phyloP scores from a whole-genome alignment of 2,888 invertebrate genomes.

The Tryphoninae sp. region DNA sequence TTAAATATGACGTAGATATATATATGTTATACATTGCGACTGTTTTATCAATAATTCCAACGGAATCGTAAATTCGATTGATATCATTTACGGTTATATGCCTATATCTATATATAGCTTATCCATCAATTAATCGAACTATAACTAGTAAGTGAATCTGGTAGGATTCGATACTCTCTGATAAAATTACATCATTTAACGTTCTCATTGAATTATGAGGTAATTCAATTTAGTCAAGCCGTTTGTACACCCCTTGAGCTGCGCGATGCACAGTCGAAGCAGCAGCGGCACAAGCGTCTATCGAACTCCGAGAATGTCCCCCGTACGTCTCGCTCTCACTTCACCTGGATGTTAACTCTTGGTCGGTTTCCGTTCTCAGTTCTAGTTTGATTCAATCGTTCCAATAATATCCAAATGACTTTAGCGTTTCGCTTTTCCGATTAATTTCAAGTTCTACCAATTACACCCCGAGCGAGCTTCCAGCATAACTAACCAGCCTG shows the following conservation, averaged over 20 bases:
- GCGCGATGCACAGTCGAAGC: slow-evolving; percentile 5
- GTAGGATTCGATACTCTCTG: slow-evolving; percentile 42
- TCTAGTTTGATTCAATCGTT: slow-evolving; percentile 58
- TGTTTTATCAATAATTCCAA: slow-evolving; percentile 44
- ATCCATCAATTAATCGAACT: slow-evolving; percentile 54
- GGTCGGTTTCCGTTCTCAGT: slow-evolving; percentile 54
- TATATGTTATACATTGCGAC: not conserved
- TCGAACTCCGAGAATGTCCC: slow-evolving; percentile 60
- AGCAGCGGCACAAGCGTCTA: slow-evolving; percentile 50
- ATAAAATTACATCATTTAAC: slow-evolving; percentile 64
- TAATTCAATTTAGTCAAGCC: slow-evolving; percentile 62
- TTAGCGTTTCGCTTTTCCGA: slow-evolving; percentile 55
- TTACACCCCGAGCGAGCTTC: slow-evolving; percentile 50
- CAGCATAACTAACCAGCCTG: slow-evolving; percentile 50
- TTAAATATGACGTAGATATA: not conserved
- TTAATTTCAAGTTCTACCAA: slow-evolving; percentile 62
- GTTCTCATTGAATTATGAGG: slow-evolving; percentile 64
- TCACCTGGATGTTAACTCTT: slow-evolving; percentile 54
- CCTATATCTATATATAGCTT: slow-evolving; percentile 18
- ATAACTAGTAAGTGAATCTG: slow-evolving; percentile 60
- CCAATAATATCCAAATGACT: slow-evolving; percentile 65
- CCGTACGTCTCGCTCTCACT: slow-evolving; percentile 6
- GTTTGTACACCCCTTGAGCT: slow-evolving; percentile 59
- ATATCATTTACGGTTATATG: slow-evolving; percentile 7
- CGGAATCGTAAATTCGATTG: slow-evolving; percentile 45